Conservation (phyloP, 2,888 invertebrate genomes). For the Amphipyra berbera region DNA sequence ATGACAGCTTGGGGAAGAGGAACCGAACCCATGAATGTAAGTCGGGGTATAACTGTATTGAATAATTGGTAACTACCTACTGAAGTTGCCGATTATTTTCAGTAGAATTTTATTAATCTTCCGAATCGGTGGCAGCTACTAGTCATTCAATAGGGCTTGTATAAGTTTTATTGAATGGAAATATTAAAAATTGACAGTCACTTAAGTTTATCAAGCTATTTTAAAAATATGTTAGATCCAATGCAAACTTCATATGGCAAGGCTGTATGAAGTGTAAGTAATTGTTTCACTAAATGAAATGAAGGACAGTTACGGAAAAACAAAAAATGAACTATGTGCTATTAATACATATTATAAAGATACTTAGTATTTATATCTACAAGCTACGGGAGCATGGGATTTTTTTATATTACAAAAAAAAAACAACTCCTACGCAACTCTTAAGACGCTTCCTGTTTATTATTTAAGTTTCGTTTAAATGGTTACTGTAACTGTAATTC, state of each 20-base stretch:
- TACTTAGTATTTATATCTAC: too few species aligned
- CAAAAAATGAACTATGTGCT: too few species aligned
- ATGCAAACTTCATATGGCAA: not conserved
- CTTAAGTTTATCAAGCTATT: conserved; percentile 34
- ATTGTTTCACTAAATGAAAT: conserved; percentile 2
- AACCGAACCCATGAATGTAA: conserved; percentile 28
- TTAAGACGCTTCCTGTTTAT: not conserved
- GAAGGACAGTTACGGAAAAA: conserved; percentile 1
- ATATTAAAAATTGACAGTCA: not conserved
- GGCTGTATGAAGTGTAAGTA: not conserved
- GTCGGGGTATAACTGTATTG: conserved; percentile 19
- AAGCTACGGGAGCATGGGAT: too few species aligned
- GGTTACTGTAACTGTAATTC: conserved; percentile 6
- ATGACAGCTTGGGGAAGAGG: conserved; percentile 3
- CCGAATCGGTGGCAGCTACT: not conserved
- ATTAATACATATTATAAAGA: too few species aligned
- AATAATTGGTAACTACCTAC: too few species aligned
- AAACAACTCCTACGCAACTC: not conserved
- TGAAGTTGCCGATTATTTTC: too few species aligned
- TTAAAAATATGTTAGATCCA: conserved; percentile 21
- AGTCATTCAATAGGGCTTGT: conserved; percentile 7
- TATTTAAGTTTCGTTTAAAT: not conserved
- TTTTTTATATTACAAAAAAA: not conserved
- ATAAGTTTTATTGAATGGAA: conserved; percentile 15
- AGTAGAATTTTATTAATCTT: conserved; percentile 14